Base-by-base conservation (phyloP, 2,113 vertebrate species). In the Syrmaticus mikado region DNA sequence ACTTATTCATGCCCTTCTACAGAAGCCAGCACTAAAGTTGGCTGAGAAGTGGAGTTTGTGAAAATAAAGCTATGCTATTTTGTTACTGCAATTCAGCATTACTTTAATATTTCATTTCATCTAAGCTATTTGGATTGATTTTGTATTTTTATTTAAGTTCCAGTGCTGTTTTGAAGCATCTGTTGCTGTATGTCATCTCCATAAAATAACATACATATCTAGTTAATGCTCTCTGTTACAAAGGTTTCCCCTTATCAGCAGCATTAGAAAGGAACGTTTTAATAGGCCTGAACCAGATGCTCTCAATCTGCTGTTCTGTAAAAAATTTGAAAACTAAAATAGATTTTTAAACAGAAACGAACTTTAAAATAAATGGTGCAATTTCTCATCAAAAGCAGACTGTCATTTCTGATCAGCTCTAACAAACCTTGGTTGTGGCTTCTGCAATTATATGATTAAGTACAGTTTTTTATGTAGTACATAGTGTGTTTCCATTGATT, bases 61-160 rank as follows among this genome's bases (percentile, higher is more conserved):
- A 82, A 81, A 92, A 60, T 84, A 66, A 76, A 87, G 87, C 70
- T 30, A 58, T 12, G 52, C 7, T 21, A 40, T 73, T 5, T 0
- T 80, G 34, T 80, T 61, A 10, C 14, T 76, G 6, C 17, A 41
- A 85, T 82, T 84, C 58, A 85, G 9, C 30, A 34, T 0, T 10
- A 60, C 38, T 82, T 74, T 93, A 79, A 65, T 82, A 48, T n/a
- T 64, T 11, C 27, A 38, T 90, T 82, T 90, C 52, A 61, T 13
- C 82, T 92, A 83, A 71, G 5, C 38, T 80, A 17, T 80, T 91
- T 94, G 67, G 40, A 48, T 48, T 82, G 32, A 75, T 85, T 60
- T 66, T 57, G 62, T 80, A 94, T 76, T 85, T 65, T 61, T 66
- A 72, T 80, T 94, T 66, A 76, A 66, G 17, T 74, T 92, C 71